Evolutionary conservation across 2,797 vertebrate species (phyloP), one percentile per base, ranked within the genome.

Genomic region (Tiaroga cobitis): DNA sequence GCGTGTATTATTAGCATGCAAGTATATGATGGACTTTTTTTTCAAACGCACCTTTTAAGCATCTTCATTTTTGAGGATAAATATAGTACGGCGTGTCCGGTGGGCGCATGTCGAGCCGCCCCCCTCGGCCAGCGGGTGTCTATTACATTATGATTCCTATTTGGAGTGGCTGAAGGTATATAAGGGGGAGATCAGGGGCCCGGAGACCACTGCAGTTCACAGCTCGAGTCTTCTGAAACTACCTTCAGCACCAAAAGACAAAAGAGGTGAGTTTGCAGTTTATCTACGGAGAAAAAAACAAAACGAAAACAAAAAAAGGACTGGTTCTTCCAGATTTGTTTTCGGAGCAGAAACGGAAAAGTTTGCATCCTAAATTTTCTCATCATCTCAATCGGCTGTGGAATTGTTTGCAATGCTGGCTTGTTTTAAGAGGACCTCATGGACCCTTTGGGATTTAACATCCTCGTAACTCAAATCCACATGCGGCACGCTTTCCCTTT

Each of bases 31-130:
- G 92, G 93, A 94, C 92, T 94, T 85, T 88, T 95, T 93, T 89
- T 95, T 94, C 94, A 94, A 96, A 93, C 94, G 92, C 95, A 95
- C 95, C 95, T 95, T 96, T 96, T 96, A 96, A 95, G 96, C 94
- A 94, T 95, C 95, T 96, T 96, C 93, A 91, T 93, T 94, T 96
- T 94, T 94, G 92, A 92, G 94, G 94, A 93, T 92, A 92, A 95
- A 96, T 95, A 96, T 96, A 96, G 95, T 92, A 76, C 89, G 3
- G 88, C 86, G 90, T 91, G 90, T 90, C 92, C 65, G 81, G 89
- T 76, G 92, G 90, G 75, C 80, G 82, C 81, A 86, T 92, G 91
- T 92, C 93, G 91, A 67, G 39, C 29, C 70, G 89, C 92, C 86
- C 81, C 88, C 56, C 3, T 87, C 70, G 87, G 82, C 87, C 83